These are phyloP conservation scores for Acleris sparsana DNA, from an alignment of 2,888 invertebrate species.

Conservation along the genomic window DNA sequence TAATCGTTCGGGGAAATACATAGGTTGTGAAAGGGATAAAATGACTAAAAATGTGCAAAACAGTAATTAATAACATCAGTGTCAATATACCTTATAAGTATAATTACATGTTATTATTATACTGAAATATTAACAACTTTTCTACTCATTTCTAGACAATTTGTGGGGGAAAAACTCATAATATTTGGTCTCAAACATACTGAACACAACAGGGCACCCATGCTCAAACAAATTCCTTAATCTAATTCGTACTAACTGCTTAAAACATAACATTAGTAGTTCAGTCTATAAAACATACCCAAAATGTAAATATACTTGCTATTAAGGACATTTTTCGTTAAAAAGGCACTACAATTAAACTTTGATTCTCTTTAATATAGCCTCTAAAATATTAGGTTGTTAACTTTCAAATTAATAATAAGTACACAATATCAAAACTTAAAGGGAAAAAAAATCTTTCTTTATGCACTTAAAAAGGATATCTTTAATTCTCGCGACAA, in stretches of 20 bases:
- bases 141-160: slow-evolving; percentile 20
- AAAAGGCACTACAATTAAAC: slow-evolving; percentile 31
- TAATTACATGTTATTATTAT: no score
- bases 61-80: no score
- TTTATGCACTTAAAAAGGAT: no score
- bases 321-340: slow-evolving; percentile 13
- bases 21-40: slow-evolving; percentile 9
- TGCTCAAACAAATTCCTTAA: slow-evolving; percentile 23
- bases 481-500: no score
- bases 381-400: no score
- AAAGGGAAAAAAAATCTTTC: no score
- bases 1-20: slow-evolving; percentile 7
- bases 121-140: not conserved
- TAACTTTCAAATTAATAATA: no score
- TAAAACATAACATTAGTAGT: slow-evolving; percentile 31
- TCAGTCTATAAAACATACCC: slow-evolving; percentile 38
- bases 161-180: slow-evolving; percentile 1
- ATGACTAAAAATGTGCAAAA: slow-evolving; percentile 3
- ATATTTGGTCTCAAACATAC: slow-evolving; percentile 36
- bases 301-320: slow-evolving; percentile 17
- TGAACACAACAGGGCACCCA: slow-evolving; percentile 32
- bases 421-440: no score
- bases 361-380: not conserved
- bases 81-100: no score
- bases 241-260: slow-evolving; percentile 21